These are phyloP conservation scores for Palythoa grandiflora DNA, from an alignment of 92 coral and sea anemone genomes.

Conservation along the genomic window DNA sequence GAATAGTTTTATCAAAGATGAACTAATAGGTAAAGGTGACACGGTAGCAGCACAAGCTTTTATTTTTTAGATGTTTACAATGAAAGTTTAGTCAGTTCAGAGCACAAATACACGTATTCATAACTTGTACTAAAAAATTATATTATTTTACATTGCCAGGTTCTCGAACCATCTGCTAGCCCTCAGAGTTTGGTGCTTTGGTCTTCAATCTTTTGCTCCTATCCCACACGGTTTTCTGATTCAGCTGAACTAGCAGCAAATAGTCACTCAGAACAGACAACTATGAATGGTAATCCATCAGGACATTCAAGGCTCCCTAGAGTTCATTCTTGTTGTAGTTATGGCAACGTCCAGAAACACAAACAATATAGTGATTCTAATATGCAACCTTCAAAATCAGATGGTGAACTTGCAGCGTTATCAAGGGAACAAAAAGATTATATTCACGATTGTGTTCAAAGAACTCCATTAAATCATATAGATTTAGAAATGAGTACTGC, in stretches of 20 bases:
- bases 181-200: slow-evolving; percentile 91
- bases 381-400: slow-evolving; percentile 74
- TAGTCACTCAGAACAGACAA: slow-evolving; percentile 53
- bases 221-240: slow-evolving; percentile 69
- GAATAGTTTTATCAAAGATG: too few species aligned
- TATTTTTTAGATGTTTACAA: not conserved
- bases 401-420: slow-evolving; percentile 64
- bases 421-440: slow-evolving; percentile 35
- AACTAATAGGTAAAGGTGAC: too few species aligned
- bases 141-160: slow-evolving; percentile 53
- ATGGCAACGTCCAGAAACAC: slow-evolving; percentile 5
- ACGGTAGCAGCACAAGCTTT: too few species aligned
- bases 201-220: slow-evolving; percentile 87
- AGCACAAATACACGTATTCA: too few species aligned
- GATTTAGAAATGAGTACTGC: slow-evolving; percentile 55
- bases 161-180: slow-evolving; percentile 88
- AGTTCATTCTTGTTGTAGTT: slow-evolving; percentile 40
- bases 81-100: not conserved
- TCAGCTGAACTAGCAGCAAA: slow-evolving; percentile 54
- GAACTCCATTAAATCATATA: slow-evolving; percentile 23
- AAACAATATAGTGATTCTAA: not conserved
- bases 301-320: slow-evolving; percentile 3
- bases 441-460: not conserved
- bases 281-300: slow-evolving; percentile 37
- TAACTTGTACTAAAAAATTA: not conserved